Evolutionary conservation across 1,140 invertebrate genomes (phyloP).

Genomic region (Belonocnema kinseyi): DNA sequence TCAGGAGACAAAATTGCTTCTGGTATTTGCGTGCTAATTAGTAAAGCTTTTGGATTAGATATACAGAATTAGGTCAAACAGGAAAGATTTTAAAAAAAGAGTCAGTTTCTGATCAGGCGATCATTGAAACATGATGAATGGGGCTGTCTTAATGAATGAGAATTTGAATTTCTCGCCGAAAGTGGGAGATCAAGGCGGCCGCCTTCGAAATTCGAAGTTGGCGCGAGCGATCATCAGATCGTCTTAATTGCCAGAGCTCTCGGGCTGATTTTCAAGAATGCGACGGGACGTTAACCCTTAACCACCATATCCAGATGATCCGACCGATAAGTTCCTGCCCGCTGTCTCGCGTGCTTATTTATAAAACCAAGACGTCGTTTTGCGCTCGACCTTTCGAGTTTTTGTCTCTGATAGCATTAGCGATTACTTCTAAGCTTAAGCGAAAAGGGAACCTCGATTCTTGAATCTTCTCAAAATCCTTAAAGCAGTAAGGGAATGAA

Average conservation of each 20-base stretch:
- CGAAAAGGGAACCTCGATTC: neutral
- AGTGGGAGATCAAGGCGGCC: conserved; percentile 7
- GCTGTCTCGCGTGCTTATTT: conserved; percentile 53
- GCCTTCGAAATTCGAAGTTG: conserved; percentile 40
- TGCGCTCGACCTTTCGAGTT: conserved; percentile 19
- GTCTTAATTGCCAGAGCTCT: conserved; percentile 47
- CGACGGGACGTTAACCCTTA: conserved; percentile 57
- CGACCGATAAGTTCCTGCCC: conserved; percentile 49
- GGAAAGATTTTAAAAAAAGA: neutral
- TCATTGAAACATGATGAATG: neutral
- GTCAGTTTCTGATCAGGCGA: neutral
- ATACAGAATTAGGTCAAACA: too few relatives aligned
- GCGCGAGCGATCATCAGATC: conserved; percentile 37
- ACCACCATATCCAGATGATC: conserved; percentile 48
- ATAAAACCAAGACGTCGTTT: conserved; percentile 50
- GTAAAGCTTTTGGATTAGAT: neutral
- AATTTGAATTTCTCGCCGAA: conserved; percentile 22
- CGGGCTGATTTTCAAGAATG: conserved; percentile 57
- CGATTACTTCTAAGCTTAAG: neutral
- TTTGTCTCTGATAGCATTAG: conserved; percentile 13
- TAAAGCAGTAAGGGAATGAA: neutral
- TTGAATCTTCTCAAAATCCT: neutral
- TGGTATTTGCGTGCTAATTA: too few relatives aligned
- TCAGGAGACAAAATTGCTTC: too few relatives aligned
- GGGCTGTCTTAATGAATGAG: conserved; percentile 10